Evolutionary conservation across 2,888 invertebrate species (phyloP).

Genomic region (Rhamnusium bicolor): DNA sequence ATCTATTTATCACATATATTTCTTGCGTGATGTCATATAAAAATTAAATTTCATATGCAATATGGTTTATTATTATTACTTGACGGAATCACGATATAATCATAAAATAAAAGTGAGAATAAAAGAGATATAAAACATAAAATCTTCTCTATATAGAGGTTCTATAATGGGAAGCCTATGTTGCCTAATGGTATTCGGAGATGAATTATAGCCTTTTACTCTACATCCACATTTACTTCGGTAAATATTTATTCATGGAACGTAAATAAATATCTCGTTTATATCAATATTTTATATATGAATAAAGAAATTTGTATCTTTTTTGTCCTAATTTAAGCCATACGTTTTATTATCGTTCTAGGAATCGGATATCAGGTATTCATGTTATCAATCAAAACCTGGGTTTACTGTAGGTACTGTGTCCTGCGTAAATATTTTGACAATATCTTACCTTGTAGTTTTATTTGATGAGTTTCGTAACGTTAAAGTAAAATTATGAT

Average conservation of each 20-base stretch:
- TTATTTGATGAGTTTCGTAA: too few species aligned
- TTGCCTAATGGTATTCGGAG: constrained; percentile 56
- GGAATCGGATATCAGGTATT: too few species aligned
- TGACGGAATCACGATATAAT: constrained; percentile 64
- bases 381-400: too few species aligned
- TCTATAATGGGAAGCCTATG: constrained; percentile 63
- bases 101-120: constrained; percentile 67
- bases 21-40: constrained; percentile 51
- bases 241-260: constrained; percentile 49
- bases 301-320: neutral
- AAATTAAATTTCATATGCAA: constrained; percentile 65
- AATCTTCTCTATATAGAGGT: constrained; percentile 63
- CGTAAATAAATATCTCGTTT: constrained; percentile 18
- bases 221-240: constrained; percentile 51
- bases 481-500: too few species aligned
- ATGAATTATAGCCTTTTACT: constrained; percentile 47
- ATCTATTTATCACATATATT: constrained; percentile 29
- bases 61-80: constrained; percentile 66
- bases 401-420: too few species aligned
- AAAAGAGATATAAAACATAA: constrained; percentile 66
- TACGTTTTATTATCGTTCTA: neutral
- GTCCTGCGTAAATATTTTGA: too few species aligned
- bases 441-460: too few species aligned
- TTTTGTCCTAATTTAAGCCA: neutral
- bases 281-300: constrained; percentile 17